phyloP scores from a whole-genome alignment of 2,113 vertebrate genomes.

The Brevimyrus niger region DNA sequence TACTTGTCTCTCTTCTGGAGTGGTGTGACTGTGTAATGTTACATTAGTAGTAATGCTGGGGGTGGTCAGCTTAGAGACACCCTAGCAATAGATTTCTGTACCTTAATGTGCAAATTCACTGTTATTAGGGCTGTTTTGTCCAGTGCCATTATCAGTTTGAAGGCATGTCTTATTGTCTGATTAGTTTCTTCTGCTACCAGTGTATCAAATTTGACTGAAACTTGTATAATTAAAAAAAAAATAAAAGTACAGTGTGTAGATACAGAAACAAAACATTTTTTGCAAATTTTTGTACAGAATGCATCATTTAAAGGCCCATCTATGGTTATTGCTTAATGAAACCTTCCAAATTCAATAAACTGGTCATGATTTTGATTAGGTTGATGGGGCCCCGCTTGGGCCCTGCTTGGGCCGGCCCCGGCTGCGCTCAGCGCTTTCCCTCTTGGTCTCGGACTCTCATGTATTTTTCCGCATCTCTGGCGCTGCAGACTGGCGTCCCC shows the following conservation, averaged over 20 bases:
- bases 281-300: background rate
- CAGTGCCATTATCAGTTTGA: background rate
- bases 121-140: background rate
- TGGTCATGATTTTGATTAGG: background rate
- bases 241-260: background rate
- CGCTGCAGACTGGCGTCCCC: constrained; percentile 56
- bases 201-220: background rate
- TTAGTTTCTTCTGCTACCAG: background rate
- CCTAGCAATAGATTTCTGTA: background rate
- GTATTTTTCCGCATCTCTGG: background rate
- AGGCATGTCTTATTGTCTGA: background rate
- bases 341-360: background rate
- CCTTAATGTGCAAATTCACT: background rate
- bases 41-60: background rate
- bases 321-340: background rate
- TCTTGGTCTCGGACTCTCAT: background rate
- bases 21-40: background rate
- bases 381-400: background rate
- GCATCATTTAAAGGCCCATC: background rate
- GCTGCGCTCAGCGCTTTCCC: background rate
- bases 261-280: background rate
- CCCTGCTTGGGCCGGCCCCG: background rate
- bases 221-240: background rate
- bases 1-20: background rate
- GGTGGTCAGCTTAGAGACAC: background rate